phyloP scores from a whole-genome alignment of 2,797 vertebrate genomes.

The Etheostoma nigrum region DNA sequence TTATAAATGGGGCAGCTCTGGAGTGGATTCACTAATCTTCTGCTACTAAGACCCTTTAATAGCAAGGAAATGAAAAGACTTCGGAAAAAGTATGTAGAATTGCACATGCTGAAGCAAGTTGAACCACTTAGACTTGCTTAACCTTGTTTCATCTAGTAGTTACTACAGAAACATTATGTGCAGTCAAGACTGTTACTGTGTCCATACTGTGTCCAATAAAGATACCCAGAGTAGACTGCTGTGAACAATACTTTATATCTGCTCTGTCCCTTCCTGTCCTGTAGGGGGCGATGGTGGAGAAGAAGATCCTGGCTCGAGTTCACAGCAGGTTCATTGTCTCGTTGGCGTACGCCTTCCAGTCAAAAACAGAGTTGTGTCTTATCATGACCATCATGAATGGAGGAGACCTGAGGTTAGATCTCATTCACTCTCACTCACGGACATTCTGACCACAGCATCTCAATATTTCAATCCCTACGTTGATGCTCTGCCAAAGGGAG shows the following conservation, averaged over 20 bases:
- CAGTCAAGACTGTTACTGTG: neutral
- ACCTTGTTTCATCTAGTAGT: neutral
- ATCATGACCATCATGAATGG: conserved; percentile 95
- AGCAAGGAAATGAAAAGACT: neutral
- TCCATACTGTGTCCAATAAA: neutral
- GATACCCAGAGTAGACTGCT: neutral
- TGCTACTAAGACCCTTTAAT: neutral
- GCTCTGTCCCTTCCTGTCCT: conserved; percentile 29
- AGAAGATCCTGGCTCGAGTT: conserved; percentile 89
- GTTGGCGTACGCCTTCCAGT: conserved; percentile 90
- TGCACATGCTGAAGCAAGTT: too few species aligned
- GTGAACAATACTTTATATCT: neutral
- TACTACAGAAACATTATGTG: neutral
- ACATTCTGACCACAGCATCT: neutral
- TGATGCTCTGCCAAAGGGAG: neutral
- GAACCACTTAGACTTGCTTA: neutral
- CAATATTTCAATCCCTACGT: neutral
- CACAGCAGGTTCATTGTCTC: conserved; percentile 91
- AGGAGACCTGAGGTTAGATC: conserved; percentile 90
- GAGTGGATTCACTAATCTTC: conserved; percentile 28
- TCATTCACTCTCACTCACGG: neutral
- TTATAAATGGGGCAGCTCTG: conserved; percentile 67
- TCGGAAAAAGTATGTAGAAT: neutral
- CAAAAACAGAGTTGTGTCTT: conserved; percentile 89
- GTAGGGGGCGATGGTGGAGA: conserved; percentile 90